Conservation (phyloP, 2,888 invertebrate species). For the Harpagoxenus sublaevis region DNA sequence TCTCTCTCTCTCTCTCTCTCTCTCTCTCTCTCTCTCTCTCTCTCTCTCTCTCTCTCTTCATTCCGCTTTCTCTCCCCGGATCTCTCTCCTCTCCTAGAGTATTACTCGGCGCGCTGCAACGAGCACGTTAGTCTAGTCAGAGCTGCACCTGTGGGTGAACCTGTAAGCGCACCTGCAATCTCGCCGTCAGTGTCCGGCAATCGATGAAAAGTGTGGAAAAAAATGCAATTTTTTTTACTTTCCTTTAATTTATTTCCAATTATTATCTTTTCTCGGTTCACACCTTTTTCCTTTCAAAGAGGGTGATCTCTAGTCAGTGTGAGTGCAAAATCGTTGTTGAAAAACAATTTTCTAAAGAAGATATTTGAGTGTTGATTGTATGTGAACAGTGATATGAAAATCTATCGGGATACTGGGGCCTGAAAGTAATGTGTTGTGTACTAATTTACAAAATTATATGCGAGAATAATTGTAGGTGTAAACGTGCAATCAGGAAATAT, state of each 20-base stretch:
- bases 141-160: slow-evolving; percentile 78
- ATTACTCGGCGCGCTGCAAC: slow-evolving; percentile 68
- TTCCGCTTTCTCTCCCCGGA: slow-evolving; percentile 59
- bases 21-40: slow-evolving; percentile 41
- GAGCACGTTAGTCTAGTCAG: slow-evolving; percentile 80
- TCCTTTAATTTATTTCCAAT: not conserved
- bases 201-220: slow-evolving; percentile 15
- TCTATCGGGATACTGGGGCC: not conserved
- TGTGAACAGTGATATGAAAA: not conserved
- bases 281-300: not conserved
- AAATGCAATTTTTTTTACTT: not conserved
- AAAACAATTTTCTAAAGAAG: not conserved
- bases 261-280: not conserved
- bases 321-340: not conserved
- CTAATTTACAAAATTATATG: not conserved
- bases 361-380: not conserved
- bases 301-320: slow-evolving; percentile 34
- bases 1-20: slow-evolving; percentile 66
- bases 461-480: not conserved
- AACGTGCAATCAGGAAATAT: not conserved
- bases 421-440: not conserved
- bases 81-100: slow-evolving; percentile 72
- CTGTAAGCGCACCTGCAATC: slow-evolving; percentile 66
- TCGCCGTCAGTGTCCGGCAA: slow-evolving; percentile 42
- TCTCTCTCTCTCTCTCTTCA: slow-evolving; percentile 51